Percentiles rank a stretch among this genome's conserved stretches.
Evolutionary conservation across 2,888 invertebrate species (phyloP).

Genomic region (Epistrophe eligans): DNA sequence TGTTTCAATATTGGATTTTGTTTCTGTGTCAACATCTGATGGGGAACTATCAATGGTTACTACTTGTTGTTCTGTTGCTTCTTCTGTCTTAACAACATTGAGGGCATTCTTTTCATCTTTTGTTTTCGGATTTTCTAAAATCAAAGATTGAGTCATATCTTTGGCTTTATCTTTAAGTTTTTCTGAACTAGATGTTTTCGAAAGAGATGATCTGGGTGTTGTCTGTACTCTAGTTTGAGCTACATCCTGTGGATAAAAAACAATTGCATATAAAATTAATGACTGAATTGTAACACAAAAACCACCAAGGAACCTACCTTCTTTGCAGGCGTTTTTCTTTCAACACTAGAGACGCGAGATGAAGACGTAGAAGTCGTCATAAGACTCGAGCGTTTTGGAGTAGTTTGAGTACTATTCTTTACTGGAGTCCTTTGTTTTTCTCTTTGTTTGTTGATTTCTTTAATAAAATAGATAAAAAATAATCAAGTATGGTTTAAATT

Average conservation of each 20-base stretch:
- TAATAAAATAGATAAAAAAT: background rate
- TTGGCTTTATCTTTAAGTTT: constrained; percentile 78
- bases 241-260: constrained; percentile 71
- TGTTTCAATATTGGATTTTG: constrained; percentile 58
- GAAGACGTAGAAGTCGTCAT: constrained; percentile 82
- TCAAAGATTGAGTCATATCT: constrained; percentile 75
- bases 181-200: constrained; percentile 78
- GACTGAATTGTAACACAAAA: background rate
- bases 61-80: constrained; percentile 67
- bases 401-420: constrained; percentile 82
- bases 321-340: constrained; percentile 82
- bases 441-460: constrained; percentile 82
- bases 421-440: constrained; percentile 85
- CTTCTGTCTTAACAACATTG: constrained; percentile 82
- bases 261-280: background rate
- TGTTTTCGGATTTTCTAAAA: constrained; percentile 80
- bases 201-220: constrained; percentile 77
- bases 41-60: constrained; percentile 51
- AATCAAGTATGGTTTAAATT: background rate
- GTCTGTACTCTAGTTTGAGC: constrained; percentile 79
- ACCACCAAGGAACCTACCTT: constrained; percentile 77
- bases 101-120: constrained; percentile 84
- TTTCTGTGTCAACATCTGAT: constrained; percentile 61
- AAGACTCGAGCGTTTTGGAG: constrained; percentile 83
- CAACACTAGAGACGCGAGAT: constrained; percentile 81